Base-by-base conservation (phyloP, 1,140 invertebrate species). In the Caenorhabditis briggsae region DNA sequence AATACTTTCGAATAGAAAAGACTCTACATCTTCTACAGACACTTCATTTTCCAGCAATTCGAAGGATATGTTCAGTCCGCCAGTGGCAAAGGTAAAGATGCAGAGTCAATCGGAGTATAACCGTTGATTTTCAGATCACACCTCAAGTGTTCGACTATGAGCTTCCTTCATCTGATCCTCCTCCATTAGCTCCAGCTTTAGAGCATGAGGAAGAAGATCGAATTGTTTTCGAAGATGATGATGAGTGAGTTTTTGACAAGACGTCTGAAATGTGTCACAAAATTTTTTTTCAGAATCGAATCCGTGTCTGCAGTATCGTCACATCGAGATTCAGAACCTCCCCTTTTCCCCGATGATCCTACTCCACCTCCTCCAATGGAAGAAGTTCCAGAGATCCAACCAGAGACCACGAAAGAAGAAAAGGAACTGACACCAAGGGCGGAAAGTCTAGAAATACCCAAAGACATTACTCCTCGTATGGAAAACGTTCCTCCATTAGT, bases 221-320 rank as follows among this genome's bases (percentile, higher is more conserved):
- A 78, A 78, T 78, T 78, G 70, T 78, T 5, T 78, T 78, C 12
- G 70, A 70, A 56, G 61, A 74, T 14, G 84, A 85, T 33, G 84
- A 85, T 41, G 84, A 74, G 84, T 85, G n/a, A 48, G 64, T 84
- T 23, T 61, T 5, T 8, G 3, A 25, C 23, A 25, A 61, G 23
- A 8, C 14, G 18, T 20, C 1, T n/a, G 20, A 53, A 70, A 5
- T 33, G n/a, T 59, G 0, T 11, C 12, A n/a, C 33, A 33, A 33
- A 1, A 33, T 33, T 33, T 2, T 33, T n/a, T 64, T 85, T 78
- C 55, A 85, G 84, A n/a, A 85, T 85, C 41, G 61, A 70, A 41
- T 85, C 84, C 5, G 53, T 85, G 18, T 58, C 50, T 14, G 61
- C 84, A 8, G n/a, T 65, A 46, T 83, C 82, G 6, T 58, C 82